Evolutionary conservation across 2,797 vertebrate genomes (phyloP).

Genomic region (Thunnus albacares): DNA sequence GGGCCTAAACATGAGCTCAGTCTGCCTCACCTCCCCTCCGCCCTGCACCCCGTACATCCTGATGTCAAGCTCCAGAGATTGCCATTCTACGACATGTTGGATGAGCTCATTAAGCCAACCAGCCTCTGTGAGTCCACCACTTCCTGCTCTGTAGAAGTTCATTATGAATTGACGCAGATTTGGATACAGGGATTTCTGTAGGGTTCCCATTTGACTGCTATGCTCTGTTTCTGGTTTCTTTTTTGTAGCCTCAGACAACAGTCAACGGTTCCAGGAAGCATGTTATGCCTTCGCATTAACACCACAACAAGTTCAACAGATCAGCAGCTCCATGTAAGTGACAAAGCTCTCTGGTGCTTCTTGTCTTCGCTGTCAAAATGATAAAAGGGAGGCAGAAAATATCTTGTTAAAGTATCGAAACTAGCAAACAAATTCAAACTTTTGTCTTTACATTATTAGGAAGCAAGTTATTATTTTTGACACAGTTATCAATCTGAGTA

Average conservation of each 20-base stretch:
- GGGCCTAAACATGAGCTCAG: conserved; percentile 98
- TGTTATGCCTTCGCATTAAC: conserved; percentile 98
- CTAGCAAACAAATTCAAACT: neutral
- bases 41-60: conserved; percentile 97
- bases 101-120: conserved; percentile 98
- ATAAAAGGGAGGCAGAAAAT: conserved; percentile 9
- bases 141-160: neutral
- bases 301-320: conserved; percentile 98
- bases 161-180: conserved; percentile 1
- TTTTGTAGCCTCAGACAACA: conserved; percentile 93
- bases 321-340: conserved; percentile 99
- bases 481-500: neutral
- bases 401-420: conserved; percentile 7
- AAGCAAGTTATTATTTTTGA: neutral
- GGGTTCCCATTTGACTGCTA: conserved; percentile 18
- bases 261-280: conserved; percentile 98
- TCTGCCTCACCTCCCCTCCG: conserved; percentile 94
- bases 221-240: conserved; percentile 30
- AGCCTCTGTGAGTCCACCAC: conserved; percentile 91
- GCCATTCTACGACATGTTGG: conserved; percentile 97
- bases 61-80: conserved; percentile 99
- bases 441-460: neutral
- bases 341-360: conserved; percentile 9
- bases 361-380: conserved; percentile 11
- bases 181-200: neutral